These are phyloP conservation scores for Gobiocypris rarus DNA, from an alignment of 2,113 vertebrate genomes.

Conservation along the genomic window DNA sequence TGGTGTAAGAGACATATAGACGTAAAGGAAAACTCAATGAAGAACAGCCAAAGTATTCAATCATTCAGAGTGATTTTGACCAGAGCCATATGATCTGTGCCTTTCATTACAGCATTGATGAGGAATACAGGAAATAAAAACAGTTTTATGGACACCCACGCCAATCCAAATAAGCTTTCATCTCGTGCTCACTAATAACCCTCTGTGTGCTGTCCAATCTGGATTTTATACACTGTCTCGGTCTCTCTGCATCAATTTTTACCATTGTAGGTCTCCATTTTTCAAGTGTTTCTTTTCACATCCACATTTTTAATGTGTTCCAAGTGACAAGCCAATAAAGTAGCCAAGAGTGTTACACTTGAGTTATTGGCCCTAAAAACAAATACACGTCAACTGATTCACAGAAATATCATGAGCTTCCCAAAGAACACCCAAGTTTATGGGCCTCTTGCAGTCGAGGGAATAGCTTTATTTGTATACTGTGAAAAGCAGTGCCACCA, in stretches of 20 bases:
- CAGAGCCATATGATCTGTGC: constrained; percentile 69
- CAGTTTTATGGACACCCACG: constrained; percentile 61
- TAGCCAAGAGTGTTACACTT: constrained; percentile 68
- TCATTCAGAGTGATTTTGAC: constrained; percentile 56
- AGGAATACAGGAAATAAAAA: constrained; percentile 49
- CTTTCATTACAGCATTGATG: constrained; percentile 65
- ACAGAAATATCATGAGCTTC: constrained; percentile 54
- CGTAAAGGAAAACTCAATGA: constrained; percentile 51
- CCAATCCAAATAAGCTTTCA: constrained; percentile 57
- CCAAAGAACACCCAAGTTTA: constrained; percentile 54
- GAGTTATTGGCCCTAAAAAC: constrained; percentile 68
- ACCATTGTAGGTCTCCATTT: constrained; percentile 66
- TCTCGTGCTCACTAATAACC: constrained; percentile 55
- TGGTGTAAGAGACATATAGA: constrained; percentile 1
- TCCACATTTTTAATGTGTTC: constrained; percentile 67
- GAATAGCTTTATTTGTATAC: constrained; percentile 66
- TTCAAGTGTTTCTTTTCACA: constrained; percentile 39
- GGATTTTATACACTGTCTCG: constrained; percentile 64
- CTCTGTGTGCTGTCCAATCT: constrained; percentile 61
- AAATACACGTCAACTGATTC: constrained; percentile 65
- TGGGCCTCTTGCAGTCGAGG: constrained; percentile 54
- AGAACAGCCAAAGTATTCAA: constrained; percentile 22
- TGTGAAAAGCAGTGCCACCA: constrained; percentile 33
- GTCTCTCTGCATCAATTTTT: constrained; percentile 68
- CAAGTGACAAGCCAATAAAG: constrained; percentile 71